Conservation (phyloP, 2,113 vertebrate genomes). For the Sinocyclocheilus grahami region DNA sequence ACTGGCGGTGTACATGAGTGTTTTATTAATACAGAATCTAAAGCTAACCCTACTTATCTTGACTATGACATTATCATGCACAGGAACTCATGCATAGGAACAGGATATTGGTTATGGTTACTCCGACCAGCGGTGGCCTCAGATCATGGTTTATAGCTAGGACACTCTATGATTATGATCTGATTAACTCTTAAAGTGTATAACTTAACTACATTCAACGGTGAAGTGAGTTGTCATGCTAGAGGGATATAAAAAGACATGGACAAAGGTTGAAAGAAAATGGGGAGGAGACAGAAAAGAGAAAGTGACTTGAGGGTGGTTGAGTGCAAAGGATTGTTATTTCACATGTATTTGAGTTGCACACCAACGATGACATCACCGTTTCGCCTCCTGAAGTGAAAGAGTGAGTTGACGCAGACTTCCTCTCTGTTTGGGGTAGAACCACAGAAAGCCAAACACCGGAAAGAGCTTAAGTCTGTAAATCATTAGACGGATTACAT, state of each 20-base stretch:
- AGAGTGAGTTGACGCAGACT: not conserved
- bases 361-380: not conserved
- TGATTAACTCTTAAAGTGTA: not conserved
- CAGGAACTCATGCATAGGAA: not conserved
- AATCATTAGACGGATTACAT: constrained; percentile 51
- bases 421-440: not conserved
- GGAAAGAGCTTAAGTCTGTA: constrained; percentile 34
- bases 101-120: not conserved
- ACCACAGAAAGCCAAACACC: constrained; percentile 26
- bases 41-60: not conserved
- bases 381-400: not conserved
- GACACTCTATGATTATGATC: not conserved
- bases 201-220: not conserved
- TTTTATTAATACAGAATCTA: not conserved
- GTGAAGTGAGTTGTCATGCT: not conserved
- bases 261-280: not conserved
- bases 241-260: not conserved
- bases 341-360: not conserved
- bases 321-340: not conserved
- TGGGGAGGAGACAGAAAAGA: not conserved
- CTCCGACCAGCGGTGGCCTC: not conserved
- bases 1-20: not conserved
- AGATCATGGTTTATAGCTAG: not conserved
- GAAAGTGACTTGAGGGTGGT: not conserved
- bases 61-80: not conserved